A percentile compares a stretch with the other conserved stretches of the same genome.
Conservation (phyloP, 2,888 invertebrate genomes). For the Hemicrepidius hirtus region DNA sequence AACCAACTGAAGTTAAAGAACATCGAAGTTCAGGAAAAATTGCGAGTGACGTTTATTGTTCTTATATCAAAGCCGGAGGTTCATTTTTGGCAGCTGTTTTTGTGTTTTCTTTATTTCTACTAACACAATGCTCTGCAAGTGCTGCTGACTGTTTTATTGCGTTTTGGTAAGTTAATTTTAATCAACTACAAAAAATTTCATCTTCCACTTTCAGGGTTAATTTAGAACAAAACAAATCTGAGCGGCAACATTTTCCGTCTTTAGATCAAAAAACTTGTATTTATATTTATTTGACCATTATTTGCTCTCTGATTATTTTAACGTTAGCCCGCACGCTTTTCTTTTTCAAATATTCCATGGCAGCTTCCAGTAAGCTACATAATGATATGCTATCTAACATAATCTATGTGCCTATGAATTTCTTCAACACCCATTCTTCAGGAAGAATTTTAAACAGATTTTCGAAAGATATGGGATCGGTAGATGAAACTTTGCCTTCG, state of each 20-base stretch:
- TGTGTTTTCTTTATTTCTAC: slow-evolving; percentile 77
- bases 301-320: slow-evolving; percentile 66
- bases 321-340: slow-evolving; percentile 72
- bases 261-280: slow-evolving; percentile 63
- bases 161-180: slow-evolving; percentile 76
- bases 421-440: slow-evolving; percentile 82
- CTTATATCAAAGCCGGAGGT: slow-evolving; percentile 84
- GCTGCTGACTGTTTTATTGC: slow-evolving; percentile 87
- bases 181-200: slow-evolving; percentile 11
- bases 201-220: slow-evolving; percentile 64
- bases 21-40: slow-evolving; percentile 77
- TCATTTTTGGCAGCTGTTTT: slow-evolving; percentile 77
- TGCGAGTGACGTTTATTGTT: slow-evolving; percentile 75
- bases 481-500: slow-evolving; percentile 74
- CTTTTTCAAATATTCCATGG: slow-evolving; percentile 75
- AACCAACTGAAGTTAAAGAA: slow-evolving; percentile 73
- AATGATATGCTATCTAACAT: slow-evolving; percentile 74
- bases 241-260: background rate
- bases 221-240: slow-evolving; percentile 61
- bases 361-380: slow-evolving; percentile 76
- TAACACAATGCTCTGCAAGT: slow-evolving; percentile 83
- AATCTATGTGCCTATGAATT: slow-evolving; percentile 78
- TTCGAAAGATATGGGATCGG: slow-evolving; percentile 81
- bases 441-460: slow-evolving; percentile 81
- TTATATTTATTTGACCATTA: slow-evolving; percentile 68